Evolutionary conservation across 2,888 invertebrate species (phyloP).

Genomic region (Microplitis manilae): DNA sequence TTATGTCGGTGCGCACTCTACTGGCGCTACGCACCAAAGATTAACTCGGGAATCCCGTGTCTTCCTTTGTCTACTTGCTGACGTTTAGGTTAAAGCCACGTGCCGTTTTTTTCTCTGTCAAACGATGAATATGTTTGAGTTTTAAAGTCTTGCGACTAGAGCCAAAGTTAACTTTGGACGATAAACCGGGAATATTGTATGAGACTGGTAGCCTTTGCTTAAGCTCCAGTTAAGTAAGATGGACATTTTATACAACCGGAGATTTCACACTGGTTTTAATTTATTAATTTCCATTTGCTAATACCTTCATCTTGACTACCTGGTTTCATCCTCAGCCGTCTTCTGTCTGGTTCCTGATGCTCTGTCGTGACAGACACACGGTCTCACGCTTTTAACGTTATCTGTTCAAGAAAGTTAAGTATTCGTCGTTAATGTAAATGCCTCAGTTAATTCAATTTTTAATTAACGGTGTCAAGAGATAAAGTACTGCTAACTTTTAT

Average conservation of each 20-base stretch:
- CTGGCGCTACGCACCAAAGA: slow-evolving; percentile 12
- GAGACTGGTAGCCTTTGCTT: neutral
- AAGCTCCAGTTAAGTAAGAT: neutral
- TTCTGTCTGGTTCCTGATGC: neutral
- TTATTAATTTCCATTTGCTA: slow-evolving; percentile 12
- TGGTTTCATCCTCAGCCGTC: neutral
- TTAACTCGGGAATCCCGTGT: slow-evolving; percentile 35
- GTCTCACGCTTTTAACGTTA: neutral
- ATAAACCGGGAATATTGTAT: neutral
- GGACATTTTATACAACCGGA: neutral
- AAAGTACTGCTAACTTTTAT: no score
- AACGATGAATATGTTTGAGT: no score
- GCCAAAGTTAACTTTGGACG: neutral
- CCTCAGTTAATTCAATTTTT: no score
- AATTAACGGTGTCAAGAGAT: no score
- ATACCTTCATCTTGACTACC: neutral
- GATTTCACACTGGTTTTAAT: neutral
- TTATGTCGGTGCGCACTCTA: slow-evolving; percentile 34
- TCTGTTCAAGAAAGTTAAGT: no score
- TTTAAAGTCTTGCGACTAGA: neutral
- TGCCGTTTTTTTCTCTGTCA: neutral
- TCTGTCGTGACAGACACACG: neutral
- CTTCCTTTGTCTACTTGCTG: slow-evolving; percentile 31
- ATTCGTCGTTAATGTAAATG: no score
- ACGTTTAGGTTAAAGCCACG: neutral